Conservation (phyloP, 2,888 invertebrate species). For the Zeuzera pyrina region DNA sequence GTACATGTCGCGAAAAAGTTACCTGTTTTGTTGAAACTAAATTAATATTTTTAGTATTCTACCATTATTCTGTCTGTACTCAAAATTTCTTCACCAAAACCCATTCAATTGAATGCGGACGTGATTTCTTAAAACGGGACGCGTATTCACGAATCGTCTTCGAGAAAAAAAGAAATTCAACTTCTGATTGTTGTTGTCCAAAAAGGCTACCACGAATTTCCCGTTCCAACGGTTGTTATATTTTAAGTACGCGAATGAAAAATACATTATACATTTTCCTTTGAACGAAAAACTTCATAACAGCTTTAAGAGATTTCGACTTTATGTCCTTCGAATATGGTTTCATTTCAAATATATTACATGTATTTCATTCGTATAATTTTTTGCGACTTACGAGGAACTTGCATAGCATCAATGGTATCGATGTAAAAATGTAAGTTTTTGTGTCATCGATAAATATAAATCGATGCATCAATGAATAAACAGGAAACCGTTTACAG, state of each 20-base stretch:
- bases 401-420: no score
- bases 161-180: constrained; percentile 7
- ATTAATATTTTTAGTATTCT: no score
- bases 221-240: constrained; percentile 18
- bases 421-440: no score
- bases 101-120: constrained; percentile 49
- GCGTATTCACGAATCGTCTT: constrained; percentile 14
- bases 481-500: constrained; percentile 6
- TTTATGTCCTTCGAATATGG: no score
- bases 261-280: constrained; percentile 22
- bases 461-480: constrained; percentile 1
- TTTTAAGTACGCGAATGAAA: constrained; percentile 25
- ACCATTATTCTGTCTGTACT: constrained; percentile 20
- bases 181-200: constrained; percentile 16
- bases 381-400: no score
- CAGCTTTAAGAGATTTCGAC: no score
- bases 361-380: no score
- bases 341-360: no score
- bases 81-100: constrained; percentile 26
- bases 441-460: background rate
- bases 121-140: constrained; percentile 37
- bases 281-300: constrained; percentile 12
- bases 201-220: constrained; percentile 16
- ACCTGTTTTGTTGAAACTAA: no score
- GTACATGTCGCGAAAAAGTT: no score